These are phyloP conservation scores for Stomatorhinus ivindoensis DNA, from an alignment of 2,113 vertebrate genomes.

Conservation along the genomic window DNA sequence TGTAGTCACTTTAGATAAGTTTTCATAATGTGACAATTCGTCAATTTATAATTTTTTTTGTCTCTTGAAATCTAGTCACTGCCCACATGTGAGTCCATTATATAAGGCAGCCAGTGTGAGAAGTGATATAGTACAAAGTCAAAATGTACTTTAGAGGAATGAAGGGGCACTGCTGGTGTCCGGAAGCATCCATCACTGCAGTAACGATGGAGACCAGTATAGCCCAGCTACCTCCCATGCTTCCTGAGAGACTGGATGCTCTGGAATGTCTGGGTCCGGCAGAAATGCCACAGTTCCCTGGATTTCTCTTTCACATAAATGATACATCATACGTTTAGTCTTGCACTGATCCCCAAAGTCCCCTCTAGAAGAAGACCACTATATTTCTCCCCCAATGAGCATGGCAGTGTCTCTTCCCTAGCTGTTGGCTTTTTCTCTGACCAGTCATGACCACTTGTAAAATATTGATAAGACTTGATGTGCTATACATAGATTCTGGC, in stretches of 20 bases:
- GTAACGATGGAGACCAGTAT: conserved; percentile 8
- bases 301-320: background rate
- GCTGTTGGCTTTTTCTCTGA: conserved; percentile 33
- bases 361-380: background rate
- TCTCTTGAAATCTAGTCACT: background rate
- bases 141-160: background rate
- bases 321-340: background rate
- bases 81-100: background rate
- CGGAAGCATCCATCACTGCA: conserved; percentile 18
- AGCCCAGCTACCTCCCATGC: background rate
- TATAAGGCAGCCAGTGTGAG: background rate
- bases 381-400: background rate
- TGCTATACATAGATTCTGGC: conserved; percentile 40
- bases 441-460: conserved; percentile 35
- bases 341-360: background rate
- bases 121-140: background rate
- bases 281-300: background rate
- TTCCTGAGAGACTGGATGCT: background rate
- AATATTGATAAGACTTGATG: conserved; percentile 47
- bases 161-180: background rate
- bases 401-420: conserved; percentile 6
- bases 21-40: background rate
- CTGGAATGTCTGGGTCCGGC: background rate
- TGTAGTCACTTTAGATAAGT: background rate
- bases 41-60: background rate